phyloP scores from a whole-genome alignment of 2,113 vertebrate species.

The Nesogale talazaci region DNA sequence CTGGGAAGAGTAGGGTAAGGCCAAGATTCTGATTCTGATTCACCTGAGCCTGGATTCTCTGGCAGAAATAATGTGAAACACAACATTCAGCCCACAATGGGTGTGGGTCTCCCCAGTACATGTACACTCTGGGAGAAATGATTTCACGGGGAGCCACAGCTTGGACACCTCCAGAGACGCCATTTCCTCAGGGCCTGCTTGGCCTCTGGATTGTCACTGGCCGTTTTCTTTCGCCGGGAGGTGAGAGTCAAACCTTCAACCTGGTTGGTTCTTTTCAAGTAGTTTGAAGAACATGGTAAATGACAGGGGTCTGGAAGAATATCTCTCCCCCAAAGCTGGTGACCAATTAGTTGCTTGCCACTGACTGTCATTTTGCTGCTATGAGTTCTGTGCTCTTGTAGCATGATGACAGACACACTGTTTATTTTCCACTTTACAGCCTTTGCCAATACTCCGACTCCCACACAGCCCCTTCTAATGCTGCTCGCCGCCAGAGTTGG shows the following conservation, averaged over 20 bases:
- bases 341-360: slow-evolving; percentile 60
- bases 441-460: not conserved
- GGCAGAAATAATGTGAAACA: not conserved
- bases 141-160: not conserved
- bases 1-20: too few relatives aligned
- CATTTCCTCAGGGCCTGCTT: not conserved
- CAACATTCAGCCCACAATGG: not conserved
- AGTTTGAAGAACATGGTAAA: slow-evolving; percentile 68
- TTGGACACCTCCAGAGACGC: not conserved
- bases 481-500: slow-evolving; percentile 7
- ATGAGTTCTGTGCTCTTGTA: slow-evolving; percentile 12
- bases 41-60: not conserved
- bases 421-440: slow-evolving; percentile 52
- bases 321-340: slow-evolving; percentile 27
- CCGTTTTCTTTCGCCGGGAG: slow-evolving; percentile 31
- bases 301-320: slow-evolving; percentile 69
- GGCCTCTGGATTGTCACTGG: not conserved
- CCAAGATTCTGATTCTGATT: not conserved
- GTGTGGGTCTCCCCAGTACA: not conserved
- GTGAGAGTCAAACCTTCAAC: slow-evolving; percentile 49
- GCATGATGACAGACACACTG: slow-evolving; percentile 44
- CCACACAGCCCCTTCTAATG: not conserved
- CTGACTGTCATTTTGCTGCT: slow-evolving; percentile 41
- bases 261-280: not conserved
- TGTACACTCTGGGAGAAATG: not conserved